Conservation (phyloP, 2,797 vertebrate species). For the Aulostomus chinensis region DNA sequence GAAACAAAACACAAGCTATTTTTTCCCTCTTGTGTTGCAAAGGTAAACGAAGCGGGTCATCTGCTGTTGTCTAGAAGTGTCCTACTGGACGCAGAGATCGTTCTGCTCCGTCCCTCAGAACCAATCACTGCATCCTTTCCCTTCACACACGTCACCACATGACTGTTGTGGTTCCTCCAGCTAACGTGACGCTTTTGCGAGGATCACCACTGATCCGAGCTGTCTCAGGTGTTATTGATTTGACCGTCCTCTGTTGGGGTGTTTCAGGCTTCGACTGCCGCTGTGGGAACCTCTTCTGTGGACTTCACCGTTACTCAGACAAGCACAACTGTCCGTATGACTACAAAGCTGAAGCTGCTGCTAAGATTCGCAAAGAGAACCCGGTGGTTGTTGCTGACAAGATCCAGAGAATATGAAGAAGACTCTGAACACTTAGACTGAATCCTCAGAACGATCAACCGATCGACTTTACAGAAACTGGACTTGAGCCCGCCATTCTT, state of each 20-base stretch:
- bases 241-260: slow-evolving; percentile 1
- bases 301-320: slow-evolving; percentile 89
- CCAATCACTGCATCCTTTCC: no score
- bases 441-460: slow-evolving; percentile 28
- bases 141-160: no score
- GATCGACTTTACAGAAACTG: slow-evolving; percentile 18
- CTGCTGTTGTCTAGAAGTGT: no score
- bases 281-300: slow-evolving; percentile 90
- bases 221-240: not conserved
- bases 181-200: no score
- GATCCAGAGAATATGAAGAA: slow-evolving; percentile 91
- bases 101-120: no score
- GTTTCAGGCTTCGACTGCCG: slow-evolving; percentile 87
- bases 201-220: no score
- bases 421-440: slow-evolving; percentile 33
- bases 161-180: no score
- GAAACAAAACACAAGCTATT: no score
- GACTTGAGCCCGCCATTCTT: slow-evolving; percentile 64
- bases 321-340: slow-evolving; percentile 90
- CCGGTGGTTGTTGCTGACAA: slow-evolving; percentile 88
- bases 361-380: slow-evolving; percentile 91
- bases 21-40: no score
- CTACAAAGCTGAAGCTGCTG: slow-evolving; percentile 88
- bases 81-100: no score
- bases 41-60: no score